Evolutionary conservation across 2,888 invertebrate genomes (phyloP), one percentile per base, ranked within the genome.

Genomic region (Nomada lathburiana): DNA sequence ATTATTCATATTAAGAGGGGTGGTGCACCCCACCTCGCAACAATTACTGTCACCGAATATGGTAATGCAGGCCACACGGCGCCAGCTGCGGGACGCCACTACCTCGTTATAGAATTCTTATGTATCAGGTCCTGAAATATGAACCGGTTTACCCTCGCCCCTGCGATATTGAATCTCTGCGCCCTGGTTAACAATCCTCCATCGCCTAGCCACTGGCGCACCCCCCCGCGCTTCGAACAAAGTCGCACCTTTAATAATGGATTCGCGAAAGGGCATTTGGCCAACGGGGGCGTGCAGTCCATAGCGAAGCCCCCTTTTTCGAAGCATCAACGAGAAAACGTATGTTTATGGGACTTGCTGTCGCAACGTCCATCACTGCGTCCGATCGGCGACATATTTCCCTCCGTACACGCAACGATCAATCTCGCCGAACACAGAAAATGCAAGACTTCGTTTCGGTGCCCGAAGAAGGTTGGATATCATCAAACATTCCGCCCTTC

Each of bases 21-120:
- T 10, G 13, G 13, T 16, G 47, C 47, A 13, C 47, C 16, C 47
- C 47, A 47, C 47, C 47, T 13, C 47, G 16, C 53, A 55, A 59
- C 57, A 72, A 82, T 77, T 78, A 74, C 69, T 62, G 20, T 69
- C 57, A 23, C 55, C 65, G 57, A 71, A 64, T 80, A 80, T 83
- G 64, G 76, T 76, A 77, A 83, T 85, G 50, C 36, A 47, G 60
- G 60, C 60, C 13, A 65, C 23, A 60, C 10, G 67, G 64, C 64
- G 67, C 18, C 77, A 62, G 64, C 70, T 80, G 74, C 55, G 67
- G 63, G 29, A 67, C 62, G 55, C 50, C 42, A 23, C 52, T 50
- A 55, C 52, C 42, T 76, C 83, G 80, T 88, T 84, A 84, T 67
- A 76, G 75, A 83, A 83, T 80, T 82, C 68, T 79, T 69, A 85